Conservation (phyloP, 2,797 vertebrate genomes). For the Pteropus rufus region DNA sequence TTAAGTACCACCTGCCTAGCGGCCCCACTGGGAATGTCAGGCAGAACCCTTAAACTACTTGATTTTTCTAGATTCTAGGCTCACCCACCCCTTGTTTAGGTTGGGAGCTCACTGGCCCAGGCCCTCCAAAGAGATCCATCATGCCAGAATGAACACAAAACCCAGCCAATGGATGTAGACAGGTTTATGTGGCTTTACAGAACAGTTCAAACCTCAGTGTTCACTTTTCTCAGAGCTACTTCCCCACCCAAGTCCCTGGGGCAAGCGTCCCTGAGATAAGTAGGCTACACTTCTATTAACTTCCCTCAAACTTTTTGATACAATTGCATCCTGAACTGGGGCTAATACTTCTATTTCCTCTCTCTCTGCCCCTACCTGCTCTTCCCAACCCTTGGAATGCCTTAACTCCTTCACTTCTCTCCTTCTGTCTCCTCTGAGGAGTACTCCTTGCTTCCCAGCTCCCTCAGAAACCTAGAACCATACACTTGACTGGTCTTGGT, state of each 20-base stretch:
- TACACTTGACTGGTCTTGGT: neutral
- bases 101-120: neutral
- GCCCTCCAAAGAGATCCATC: slow-evolving; percentile 11
- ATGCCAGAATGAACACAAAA: slow-evolving; percentile 59
- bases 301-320: neutral
- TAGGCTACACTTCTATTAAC: neutral
- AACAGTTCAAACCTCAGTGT: slow-evolving; percentile 7
- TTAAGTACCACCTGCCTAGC: neutral
- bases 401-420: neutral
- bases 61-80: slow-evolving; percentile 37
- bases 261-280: slow-evolving; percentile 52
- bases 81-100: neutral
- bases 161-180: slow-evolving; percentile 37
- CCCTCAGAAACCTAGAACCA: slow-evolving; percentile 27
- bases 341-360: neutral
- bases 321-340: neutral
- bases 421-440: neutral
- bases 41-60: neutral
- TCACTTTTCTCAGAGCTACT: slow-evolving; percentile 63
- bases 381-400: slow-evolving; percentile 14
- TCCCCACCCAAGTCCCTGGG: neutral
- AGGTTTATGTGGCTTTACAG: slow-evolving; percentile 51
- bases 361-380: neutral
- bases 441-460: neutral
- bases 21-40: neutral